These are phyloP conservation scores for Petaurus breviceps DNA, from an alignment of 2,113 vertebrate genomes.

Conservation along the genomic window DNA sequence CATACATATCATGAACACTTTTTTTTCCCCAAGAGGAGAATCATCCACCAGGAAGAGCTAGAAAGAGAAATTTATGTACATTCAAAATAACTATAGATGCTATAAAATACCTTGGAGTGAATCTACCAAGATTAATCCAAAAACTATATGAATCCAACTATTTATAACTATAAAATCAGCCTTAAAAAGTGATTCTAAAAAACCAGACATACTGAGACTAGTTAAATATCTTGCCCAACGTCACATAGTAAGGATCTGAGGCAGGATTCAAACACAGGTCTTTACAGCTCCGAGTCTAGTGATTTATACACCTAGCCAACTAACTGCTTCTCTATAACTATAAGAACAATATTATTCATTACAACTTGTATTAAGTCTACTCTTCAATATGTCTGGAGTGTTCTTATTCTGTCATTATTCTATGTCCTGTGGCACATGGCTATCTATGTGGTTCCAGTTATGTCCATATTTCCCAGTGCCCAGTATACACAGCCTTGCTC, in stretches of 20 bases:
- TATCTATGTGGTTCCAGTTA: not conserved
- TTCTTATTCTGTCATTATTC: not conserved
- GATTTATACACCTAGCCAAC: not conserved
- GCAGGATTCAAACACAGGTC: not conserved
- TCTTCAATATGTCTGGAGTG: not conserved
- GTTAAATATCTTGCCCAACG: not conserved
- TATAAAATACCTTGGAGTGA: not conserved
- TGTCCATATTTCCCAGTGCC: conserved; percentile 39
- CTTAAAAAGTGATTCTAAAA: not conserved
- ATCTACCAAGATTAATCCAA: not conserved
- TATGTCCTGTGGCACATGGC: not conserved
- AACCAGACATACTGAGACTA: not conserved
- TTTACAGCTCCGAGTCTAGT: not conserved
- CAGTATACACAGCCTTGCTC: not conserved
- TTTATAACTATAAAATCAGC: not conserved
- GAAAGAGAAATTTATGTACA: not conserved
- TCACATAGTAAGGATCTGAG: not conserved
- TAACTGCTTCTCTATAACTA: not conserved
- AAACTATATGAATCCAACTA: not conserved
- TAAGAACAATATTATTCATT: not conserved
- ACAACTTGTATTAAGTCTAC: not conserved
- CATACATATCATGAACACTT: not conserved
- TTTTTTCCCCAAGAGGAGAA: not conserved
- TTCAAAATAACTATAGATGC: not conserved
- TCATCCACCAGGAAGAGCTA: not conserved